Conservation (phyloP, 2,888 invertebrate genomes). For the Hermodice carunculata region DNA sequence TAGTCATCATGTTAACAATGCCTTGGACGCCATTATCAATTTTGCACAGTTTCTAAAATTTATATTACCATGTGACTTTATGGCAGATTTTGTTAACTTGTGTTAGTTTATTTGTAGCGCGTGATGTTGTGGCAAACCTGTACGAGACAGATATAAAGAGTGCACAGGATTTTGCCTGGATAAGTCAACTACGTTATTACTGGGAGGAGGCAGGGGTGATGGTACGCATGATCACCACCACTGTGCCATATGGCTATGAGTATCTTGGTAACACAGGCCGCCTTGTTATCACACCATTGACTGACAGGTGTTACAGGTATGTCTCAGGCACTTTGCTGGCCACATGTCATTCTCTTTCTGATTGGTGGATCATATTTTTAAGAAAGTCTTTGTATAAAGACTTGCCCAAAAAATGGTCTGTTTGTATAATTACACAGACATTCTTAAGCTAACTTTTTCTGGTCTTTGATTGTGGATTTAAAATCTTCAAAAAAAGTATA, state of each 20-base stretch:
- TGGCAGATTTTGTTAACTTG: too few relatives aligned
- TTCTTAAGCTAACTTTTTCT: too few relatives aligned
- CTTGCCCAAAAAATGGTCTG: neutral
- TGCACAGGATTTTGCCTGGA: conserved; percentile 67
- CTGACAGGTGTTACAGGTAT: conserved; percentile 69
- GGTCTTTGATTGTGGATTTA: too few relatives aligned
- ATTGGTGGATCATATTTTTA: too few relatives aligned
- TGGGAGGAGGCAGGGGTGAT: conserved; percentile 63
- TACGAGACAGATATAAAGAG: conserved; percentile 45
- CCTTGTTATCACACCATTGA: conserved; percentile 69
- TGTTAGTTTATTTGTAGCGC: conserved; percentile 47
- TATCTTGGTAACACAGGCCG: conserved; percentile 68
- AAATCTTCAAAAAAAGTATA: too few relatives aligned
- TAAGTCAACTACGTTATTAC: conserved; percentile 67
- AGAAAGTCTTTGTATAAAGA: too few relatives aligned
- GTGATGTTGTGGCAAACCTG: conserved; percentile 66
- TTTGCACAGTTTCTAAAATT: neutral
- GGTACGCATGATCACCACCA: conserved; percentile 69
- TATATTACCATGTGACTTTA: too few relatives aligned
- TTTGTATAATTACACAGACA: too few relatives aligned
- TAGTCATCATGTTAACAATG: too few relatives aligned
- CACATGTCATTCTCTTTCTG: too few relatives aligned
- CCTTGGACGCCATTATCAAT: neutral
- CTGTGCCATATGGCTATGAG: conserved; percentile 68
- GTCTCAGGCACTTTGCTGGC: too few relatives aligned